These are phyloP conservation scores for Xenopus laevis DNA, from an alignment of 2,113 vertebrate genomes.

Conservation along the genomic window DNA sequence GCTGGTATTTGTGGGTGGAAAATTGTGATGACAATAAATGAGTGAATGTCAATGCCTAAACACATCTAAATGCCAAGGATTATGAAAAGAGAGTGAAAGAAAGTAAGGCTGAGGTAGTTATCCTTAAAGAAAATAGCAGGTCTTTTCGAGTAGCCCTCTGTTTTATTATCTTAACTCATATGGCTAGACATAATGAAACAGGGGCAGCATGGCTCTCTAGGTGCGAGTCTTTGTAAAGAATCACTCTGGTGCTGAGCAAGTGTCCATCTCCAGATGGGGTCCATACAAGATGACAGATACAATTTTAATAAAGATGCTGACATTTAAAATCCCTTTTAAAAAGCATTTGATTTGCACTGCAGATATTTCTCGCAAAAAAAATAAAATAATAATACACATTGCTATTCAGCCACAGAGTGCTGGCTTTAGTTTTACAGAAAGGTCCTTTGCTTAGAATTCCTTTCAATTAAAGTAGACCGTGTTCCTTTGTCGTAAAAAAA, in stretches of 20 bases:
- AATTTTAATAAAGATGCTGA: slow-evolving; percentile 40
- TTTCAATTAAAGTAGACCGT: no score
- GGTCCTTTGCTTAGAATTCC: not conserved
- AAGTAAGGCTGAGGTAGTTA: not conserved
- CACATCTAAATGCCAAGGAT: not conserved
- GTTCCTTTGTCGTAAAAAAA: not conserved
- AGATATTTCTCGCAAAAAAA: not conserved
- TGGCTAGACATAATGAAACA: slow-evolving; percentile 27
- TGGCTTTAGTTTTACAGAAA: not conserved
- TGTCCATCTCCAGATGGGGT: slow-evolving; percentile 10
- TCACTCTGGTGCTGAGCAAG: not conserved
- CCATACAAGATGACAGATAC: slow-evolving; percentile 5
- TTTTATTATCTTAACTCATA: slow-evolving; percentile 36
- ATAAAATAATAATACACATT: slow-evolving; percentile 19
- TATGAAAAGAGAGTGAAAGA: slow-evolving; percentile 13
- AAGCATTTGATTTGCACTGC: not conserved
- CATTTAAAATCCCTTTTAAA: slow-evolving; percentile 19
- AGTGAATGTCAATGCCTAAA: slow-evolving; percentile 8
- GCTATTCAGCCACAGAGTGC: not conserved
- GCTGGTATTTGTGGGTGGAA: not conserved
- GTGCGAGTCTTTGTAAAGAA: slow-evolving; percentile 2
- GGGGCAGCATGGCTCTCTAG: slow-evolving; percentile 19
- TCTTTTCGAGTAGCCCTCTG: slow-evolving; percentile 1
- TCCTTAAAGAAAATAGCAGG: slow-evolving; percentile 5
- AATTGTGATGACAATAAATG: not conserved